Base-by-base conservation (phyloP, 2,888 invertebrate genomes). In the Amorpha juglandis region DNA sequence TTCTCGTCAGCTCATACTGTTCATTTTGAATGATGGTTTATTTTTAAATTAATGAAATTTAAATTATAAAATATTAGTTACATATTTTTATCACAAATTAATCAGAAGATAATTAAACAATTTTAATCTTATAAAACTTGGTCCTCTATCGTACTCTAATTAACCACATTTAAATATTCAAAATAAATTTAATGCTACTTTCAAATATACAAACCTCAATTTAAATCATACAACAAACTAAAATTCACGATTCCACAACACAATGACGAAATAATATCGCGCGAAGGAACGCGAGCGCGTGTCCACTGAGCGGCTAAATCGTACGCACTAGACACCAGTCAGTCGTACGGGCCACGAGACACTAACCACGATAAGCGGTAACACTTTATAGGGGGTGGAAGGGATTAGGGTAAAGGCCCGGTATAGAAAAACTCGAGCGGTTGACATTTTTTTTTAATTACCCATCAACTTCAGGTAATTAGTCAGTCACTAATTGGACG, bases 221-320 rank as follows among this genome's bases (percentile, higher is more conserved):
- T 42, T 21, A 52, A 16, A 19, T 42, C 58, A 58, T 58, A 42
- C 42, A 58, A 42, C 3, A 14, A 58, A 42, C 12, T 6, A 19
- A 2, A 33, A 52, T 6, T 38, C 52, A 19, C 38, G 42, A 58
- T 12, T 19, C 12, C 58, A 42, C 38, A 11, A 45, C 45, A 58
- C 58, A 38, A 38, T 12, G 12, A 14, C 58, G 58, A 42, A 58
- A 42, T 58, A 42, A 19, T 19, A 14, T 2, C 11, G 42, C 58
- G 42, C 19, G 38, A 16, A 38, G 33, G 42, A 42, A 12, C 38
- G 58, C 38, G 58, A n/a, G 27, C 58, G 42, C 58, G 58, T 58
- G 58, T 19, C 58, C 38, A 42, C 58, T 38, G 19, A 12, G 19
- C 19, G 16, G 58, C 42, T 38, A 38, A 19, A 19, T 11, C 19